Evolutionary conservation across 1,140 invertebrate genomes (phyloP), one percentile per base, ranked within the genome.

Genomic region (Drosophila neocordata): DNA sequence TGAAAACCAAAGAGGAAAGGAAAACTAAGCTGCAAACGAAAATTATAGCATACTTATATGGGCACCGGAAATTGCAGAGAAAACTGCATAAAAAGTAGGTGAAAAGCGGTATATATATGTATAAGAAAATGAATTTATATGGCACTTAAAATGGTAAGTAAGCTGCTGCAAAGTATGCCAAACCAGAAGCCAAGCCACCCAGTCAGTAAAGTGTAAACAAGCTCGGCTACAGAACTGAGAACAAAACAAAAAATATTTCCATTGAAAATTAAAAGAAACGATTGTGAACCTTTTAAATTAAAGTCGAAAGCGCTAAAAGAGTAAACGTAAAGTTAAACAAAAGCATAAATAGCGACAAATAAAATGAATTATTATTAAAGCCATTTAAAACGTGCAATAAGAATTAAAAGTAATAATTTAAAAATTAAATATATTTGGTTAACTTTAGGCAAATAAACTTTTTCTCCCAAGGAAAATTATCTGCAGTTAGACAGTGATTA

Each of bases 41-140:
- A 76, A 72, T 75, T 66, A 68, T 67, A 77, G 81, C 76, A 67
- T 68, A 81, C 76, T 84, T 84, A 62, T 63, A 48, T 35, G 51
- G 51, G 27, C n/a, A n/a, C 20, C 27, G 44, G 60, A 52, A 53
- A 56, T 56, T 56, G 27, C 31, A 34, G 48, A 18, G 34, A 60
- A 60, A 44, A 74, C 52, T 53, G 75, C 58, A 73, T 79, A 65
- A 85, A 80, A 85, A 84, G 65, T 77, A 73, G 80, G 80, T 85
- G 77, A 80, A 65, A 81, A 44, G 59, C 57, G 64, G 55, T 31
- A 62, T 18, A 35, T 31, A 62, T 18, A 35, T 35, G 20, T 44
- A 56, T 60, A 44, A 34, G 57, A 38, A 75, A 75, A 75, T 75
- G 72, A 74, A 75, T 75, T 75, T 75, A 75, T 75, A 75, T 75